Percentiles rank a stretch among this genome's conserved stretches.
These are phyloP conservation scores for Petrolisthes manimaculis DNA, from an alignment of 2,888 invertebrate species.

Conservation along the genomic window DNA sequence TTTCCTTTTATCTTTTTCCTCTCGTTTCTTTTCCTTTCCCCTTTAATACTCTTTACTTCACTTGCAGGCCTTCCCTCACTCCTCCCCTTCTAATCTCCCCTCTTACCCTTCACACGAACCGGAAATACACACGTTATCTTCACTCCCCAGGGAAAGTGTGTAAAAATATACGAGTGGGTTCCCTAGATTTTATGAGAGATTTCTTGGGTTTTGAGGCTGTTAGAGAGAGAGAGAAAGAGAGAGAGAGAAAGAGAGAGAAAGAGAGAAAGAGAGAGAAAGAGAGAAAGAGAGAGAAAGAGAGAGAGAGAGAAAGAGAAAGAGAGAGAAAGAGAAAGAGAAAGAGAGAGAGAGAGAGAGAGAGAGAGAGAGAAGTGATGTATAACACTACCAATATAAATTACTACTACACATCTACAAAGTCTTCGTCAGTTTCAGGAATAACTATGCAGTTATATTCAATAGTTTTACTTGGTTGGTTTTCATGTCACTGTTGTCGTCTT, in stretches of 20 bases:
- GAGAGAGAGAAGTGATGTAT: background rate
- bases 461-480: no score
- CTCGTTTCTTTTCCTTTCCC: background rate
- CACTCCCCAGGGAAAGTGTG: no score
- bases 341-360: background rate
- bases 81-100: background rate
- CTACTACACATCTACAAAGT: background rate
- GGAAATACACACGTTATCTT: no score
- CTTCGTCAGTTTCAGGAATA: conserved; percentile 2
- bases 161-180: no score
- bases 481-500: no score
- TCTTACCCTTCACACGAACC: no score
- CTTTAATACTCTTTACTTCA: background rate
- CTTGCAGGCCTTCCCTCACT: background rate
- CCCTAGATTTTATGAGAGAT: no score
- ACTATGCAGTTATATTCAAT: no score
- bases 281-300: no score
- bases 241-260: no score
- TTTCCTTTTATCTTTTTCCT: background rate
- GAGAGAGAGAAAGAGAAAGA: background rate
- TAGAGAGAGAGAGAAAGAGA: background rate
- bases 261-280: no score
- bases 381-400: background rate
- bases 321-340: no score
- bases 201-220: background rate